Percentiles rank a stretch among this genome's conserved stretches.
Evolutionary conservation across 2,888 invertebrate genomes (phyloP).

Genomic region (Elegia similella): DNA sequence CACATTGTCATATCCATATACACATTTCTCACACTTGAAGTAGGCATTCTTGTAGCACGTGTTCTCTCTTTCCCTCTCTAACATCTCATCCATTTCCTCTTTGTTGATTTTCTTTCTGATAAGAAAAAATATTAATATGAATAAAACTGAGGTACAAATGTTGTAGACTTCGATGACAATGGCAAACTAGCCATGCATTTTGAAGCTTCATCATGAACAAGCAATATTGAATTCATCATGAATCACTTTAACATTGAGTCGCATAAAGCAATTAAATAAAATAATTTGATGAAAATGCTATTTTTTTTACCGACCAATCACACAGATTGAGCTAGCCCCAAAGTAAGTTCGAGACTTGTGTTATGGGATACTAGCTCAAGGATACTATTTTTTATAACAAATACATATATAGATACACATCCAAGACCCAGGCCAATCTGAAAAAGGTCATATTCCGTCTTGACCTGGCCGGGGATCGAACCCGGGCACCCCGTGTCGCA

Average conservation of each 20-base stretch:
- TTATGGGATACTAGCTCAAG: too few species aligned
- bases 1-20: constrained; percentile 9
- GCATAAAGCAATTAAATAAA: constrained; percentile 73
- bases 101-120: background rate
- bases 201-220: constrained; percentile 58
- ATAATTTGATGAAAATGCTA: constrained; percentile 77
- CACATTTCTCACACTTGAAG: constrained; percentile 12
- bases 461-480: too few species aligned
- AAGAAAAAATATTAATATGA: too few species aligned
- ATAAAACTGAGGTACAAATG: too few species aligned
- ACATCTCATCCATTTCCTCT: background rate
- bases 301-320: too few species aligned
- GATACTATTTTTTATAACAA: too few species aligned
- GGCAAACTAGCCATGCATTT: constrained; percentile 61
- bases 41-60: constrained; percentile 5
- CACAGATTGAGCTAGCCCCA: too few species aligned
- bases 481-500: too few species aligned
- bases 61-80: constrained; percentile 1
- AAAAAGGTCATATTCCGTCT: too few species aligned
- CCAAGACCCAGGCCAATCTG: too few species aligned
- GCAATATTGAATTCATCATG: constrained; percentile 63
- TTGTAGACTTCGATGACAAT: constrained; percentile 51
- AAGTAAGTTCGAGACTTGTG: too few species aligned
- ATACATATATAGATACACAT: too few species aligned
- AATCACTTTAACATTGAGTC: constrained; percentile 70